These are phyloP conservation scores for Enteromius radiatus DNA, from an alignment of 2,797 vertebrate species.

Conservation along the genomic window DNA sequence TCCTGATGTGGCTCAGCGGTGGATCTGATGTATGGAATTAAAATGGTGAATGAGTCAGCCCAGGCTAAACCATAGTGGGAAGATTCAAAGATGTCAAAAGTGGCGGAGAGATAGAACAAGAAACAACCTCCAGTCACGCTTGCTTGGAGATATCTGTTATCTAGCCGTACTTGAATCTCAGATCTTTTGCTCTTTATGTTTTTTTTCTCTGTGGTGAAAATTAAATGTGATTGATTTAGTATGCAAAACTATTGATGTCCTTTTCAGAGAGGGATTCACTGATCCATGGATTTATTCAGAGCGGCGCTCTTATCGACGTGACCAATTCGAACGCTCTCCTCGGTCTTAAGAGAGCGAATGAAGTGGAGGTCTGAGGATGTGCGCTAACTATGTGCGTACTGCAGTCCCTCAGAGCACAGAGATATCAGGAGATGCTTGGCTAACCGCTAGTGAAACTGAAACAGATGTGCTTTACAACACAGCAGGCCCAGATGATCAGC, in stretches of 20 bases:
- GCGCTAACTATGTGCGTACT: neutral
- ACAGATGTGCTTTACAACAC: neutral
- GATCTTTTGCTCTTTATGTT: constrained; percentile 5
- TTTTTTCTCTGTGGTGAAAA: constrained; percentile 16
- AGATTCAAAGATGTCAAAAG: neutral
- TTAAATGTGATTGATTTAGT: constrained; percentile 31
- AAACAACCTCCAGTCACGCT: neutral
- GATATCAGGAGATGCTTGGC: constrained; percentile 9
- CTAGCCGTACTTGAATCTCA: constrained; percentile 42
- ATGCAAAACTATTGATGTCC: constrained; percentile 34
- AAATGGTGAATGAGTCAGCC: constrained; percentile 44
- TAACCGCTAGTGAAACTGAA: constrained; percentile 42
- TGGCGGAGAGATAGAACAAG: neutral
- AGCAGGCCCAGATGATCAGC: constrained; percentile 11
- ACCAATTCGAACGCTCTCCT: constrained; percentile 1
- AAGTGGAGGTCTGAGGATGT: neutral
- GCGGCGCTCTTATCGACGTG: neutral
- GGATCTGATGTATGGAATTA: constrained; percentile 38
- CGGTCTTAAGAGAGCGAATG: constrained; percentile 16
- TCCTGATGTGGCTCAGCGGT: constrained; percentile 7
- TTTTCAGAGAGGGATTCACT: constrained; percentile 34
- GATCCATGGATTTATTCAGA: constrained; percentile 30
- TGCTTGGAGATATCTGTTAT: constrained; percentile 45
- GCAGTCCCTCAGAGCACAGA: constrained; percentile 18
- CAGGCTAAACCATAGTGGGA: constrained; percentile 11